phyloP scores from a whole-genome alignment of 2,888 invertebrate species.

The Marronus borbonicus region DNA sequence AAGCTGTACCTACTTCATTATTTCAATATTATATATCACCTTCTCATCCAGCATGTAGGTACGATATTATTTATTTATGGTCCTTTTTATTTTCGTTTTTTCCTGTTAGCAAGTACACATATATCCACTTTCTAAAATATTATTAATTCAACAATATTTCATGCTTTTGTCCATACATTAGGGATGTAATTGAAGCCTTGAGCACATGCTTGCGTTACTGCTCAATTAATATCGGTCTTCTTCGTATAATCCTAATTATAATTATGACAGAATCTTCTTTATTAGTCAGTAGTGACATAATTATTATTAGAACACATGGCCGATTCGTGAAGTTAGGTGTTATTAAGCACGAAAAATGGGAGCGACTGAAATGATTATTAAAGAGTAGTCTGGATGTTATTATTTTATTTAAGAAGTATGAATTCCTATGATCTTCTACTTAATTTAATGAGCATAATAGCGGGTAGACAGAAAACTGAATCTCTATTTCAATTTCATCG shows the following conservation, averaged over 20 bases:
- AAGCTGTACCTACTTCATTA: conserved; percentile 26
- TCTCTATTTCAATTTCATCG: too few species aligned
- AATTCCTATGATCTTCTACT: too few species aligned
- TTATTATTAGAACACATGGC: conserved; percentile 13
- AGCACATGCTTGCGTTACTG: conserved; percentile 22
- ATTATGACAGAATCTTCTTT: conserved; percentile 41
- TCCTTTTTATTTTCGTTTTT: background rate
- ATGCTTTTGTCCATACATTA: conserved; percentile 33
- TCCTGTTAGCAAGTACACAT: background rate
- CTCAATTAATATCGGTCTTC: conserved; percentile 36
- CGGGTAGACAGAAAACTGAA: too few species aligned
- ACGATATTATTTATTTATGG: conserved; percentile 15
- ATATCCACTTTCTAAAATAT: conserved; percentile 44
- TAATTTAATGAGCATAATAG: too few species aligned
- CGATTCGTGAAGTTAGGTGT: background rate
- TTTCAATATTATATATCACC: conserved; percentile 40
- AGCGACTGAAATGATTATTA: too few species aligned
- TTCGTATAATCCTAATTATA: conserved; percentile 32
- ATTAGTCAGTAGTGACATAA: conserved; percentile 26
- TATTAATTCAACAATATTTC: conserved; percentile 36
- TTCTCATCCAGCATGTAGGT: conserved; percentile 9
- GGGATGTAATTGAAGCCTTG: conserved; percentile 30
- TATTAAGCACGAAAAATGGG: background rate
- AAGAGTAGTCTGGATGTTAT: too few species aligned
- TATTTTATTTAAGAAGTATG: background rate